Evolutionary conservation across 2,888 invertebrate species (phyloP).

Genomic region (Zhuqinia jingwanae): DNA sequence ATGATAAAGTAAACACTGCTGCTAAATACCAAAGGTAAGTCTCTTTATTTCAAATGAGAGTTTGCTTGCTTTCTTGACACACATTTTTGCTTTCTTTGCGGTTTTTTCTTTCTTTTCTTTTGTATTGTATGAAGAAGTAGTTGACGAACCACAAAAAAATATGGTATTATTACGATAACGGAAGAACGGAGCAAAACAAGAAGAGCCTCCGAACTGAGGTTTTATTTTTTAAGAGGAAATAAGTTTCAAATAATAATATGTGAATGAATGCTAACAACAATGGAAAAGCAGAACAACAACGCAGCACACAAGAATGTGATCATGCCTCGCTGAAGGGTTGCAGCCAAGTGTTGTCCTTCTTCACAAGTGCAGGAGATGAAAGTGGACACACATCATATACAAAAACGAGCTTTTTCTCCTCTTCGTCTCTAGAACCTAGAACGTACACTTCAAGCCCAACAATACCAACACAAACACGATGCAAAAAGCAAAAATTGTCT

Average conservation of each 20-base stretch:
- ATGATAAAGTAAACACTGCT: conserved; percentile 17
- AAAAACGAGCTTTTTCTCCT: conserved; percentile 32
- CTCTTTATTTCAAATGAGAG: conserved; percentile 36
- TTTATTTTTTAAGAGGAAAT: conserved; percentile 24
- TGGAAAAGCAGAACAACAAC: conserved; percentile 35
- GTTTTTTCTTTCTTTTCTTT: conserved; percentile 15
- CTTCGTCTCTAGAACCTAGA: not conserved
- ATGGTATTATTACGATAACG: conserved; percentile 7
- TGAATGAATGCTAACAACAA: conserved; percentile 1
- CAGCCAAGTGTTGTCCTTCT: conserved; percentile 66
- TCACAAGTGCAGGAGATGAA: conserved; percentile 64
- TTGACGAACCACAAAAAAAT: not conserved
- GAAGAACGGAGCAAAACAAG: conserved; percentile 6
- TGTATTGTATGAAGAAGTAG: not conserved
- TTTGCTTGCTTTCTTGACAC: conserved; percentile 1
- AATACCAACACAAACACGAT: not conserved
- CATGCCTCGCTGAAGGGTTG: conserved; percentile 70
- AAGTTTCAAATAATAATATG: conserved; percentile 27
- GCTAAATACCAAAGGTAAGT: conserved; percentile 42
- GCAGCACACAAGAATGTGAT: conserved; percentile 54
- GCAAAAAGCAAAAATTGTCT: conserved; percentile 11
- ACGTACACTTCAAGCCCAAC: not conserved
- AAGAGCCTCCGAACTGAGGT: conserved; percentile 61
- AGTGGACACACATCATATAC: conserved; percentile 31
- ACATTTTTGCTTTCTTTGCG: not conserved